Percentiles rank a stretch among this genome's conserved stretches.
phyloP scores from a whole-genome alignment of 2,888 invertebrate genomes.

The Bruchidius siliquastri region DNA sequence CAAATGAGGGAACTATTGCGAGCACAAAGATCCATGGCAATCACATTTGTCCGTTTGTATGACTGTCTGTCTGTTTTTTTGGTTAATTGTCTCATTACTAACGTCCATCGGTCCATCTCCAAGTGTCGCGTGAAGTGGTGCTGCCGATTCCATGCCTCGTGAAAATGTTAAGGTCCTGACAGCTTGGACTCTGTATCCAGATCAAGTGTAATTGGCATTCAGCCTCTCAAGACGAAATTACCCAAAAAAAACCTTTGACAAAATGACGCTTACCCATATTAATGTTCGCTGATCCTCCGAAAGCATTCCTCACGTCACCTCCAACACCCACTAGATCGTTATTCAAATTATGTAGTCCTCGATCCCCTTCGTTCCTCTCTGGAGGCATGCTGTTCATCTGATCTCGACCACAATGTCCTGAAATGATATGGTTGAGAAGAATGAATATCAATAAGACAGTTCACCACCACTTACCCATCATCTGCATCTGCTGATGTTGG shows the following conservation, averaged over 20 bases:
- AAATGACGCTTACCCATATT: constrained; percentile 34
- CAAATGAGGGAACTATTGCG: too few species aligned
- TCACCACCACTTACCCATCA: neutral
- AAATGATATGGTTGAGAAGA: neutral
- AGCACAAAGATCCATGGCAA: too few species aligned
- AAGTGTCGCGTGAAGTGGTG: too few species aligned
- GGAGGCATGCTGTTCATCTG: constrained; percentile 29
- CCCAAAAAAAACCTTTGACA: too few species aligned
- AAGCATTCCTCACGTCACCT: constrained; percentile 56
- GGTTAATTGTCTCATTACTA: too few species aligned
- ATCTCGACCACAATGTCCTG: constrained; percentile 18
- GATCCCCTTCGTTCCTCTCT: constrained; percentile 37
- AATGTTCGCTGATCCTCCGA: constrained; percentile 38
- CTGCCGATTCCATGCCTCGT: too few species aligned
- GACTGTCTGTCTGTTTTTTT: too few species aligned
- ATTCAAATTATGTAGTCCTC: constrained; percentile 31
- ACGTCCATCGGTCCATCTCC: too few species aligned
- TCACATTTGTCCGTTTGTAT: too few species aligned
- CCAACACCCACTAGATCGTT: constrained; percentile 53
- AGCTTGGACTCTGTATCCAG: too few species aligned
- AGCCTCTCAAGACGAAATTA: neutral
- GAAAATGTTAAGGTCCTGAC: too few species aligned
- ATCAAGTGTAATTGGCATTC: neutral
- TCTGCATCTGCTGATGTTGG: constrained; percentile 16
- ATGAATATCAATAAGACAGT: too few species aligned